phyloP scores from a whole-genome alignment of 2,888 invertebrate genomes.

The Pyrocoelia pectoralis region DNA sequence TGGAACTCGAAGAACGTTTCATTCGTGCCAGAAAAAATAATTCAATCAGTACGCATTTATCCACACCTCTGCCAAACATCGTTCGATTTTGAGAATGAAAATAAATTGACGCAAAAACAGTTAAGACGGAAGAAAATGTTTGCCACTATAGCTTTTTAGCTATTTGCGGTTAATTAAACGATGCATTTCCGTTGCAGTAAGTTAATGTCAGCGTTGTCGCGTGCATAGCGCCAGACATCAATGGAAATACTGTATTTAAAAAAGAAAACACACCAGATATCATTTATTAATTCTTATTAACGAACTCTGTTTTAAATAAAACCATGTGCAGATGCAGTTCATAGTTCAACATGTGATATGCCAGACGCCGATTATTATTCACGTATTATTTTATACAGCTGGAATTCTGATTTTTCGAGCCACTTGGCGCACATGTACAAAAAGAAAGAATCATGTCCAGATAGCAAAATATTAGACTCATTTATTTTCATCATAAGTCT shows the following conservation, averaged over 20 bases:
- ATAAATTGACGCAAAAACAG: slow-evolving; percentile 6
- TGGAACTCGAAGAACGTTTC: slow-evolving; percentile 26
- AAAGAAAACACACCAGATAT: slow-evolving; percentile 37
- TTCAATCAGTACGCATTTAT: slow-evolving; percentile 5
- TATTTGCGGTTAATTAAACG: slow-evolving; percentile 40
- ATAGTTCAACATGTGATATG: slow-evolving; percentile 36
- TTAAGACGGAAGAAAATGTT: slow-evolving; percentile 19
- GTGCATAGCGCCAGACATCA: slow-evolving; percentile 40
- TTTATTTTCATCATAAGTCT: slow-evolving; percentile 4
- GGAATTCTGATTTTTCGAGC: slow-evolving; percentile 19
- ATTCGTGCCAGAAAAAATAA: slow-evolving; percentile 26
- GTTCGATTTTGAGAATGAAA: not conserved
- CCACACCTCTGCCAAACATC: slow-evolving; percentile 2
- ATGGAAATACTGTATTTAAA: slow-evolving; percentile 35
- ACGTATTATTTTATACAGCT: slow-evolving; percentile 29
- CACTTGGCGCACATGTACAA: slow-evolving; percentile 20
- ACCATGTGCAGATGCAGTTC: slow-evolving; percentile 38
- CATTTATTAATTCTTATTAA: slow-evolving; percentile 39
- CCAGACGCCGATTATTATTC: slow-evolving; percentile 35
- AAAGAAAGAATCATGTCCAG: slow-evolving; percentile 11
- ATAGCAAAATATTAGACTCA: slow-evolving; percentile 13
- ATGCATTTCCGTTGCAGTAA: slow-evolving; percentile 41
- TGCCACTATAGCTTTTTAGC: slow-evolving; percentile 20
- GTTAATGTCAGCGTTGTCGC: slow-evolving; percentile 39
- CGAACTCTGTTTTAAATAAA: slow-evolving; percentile 35